Percentiles rank a stretch among this genome's conserved stretches.
phyloP scores from a whole-genome alignment of 2,888 invertebrate genomes.

The Caenorhabditis auriculariae region DNA sequence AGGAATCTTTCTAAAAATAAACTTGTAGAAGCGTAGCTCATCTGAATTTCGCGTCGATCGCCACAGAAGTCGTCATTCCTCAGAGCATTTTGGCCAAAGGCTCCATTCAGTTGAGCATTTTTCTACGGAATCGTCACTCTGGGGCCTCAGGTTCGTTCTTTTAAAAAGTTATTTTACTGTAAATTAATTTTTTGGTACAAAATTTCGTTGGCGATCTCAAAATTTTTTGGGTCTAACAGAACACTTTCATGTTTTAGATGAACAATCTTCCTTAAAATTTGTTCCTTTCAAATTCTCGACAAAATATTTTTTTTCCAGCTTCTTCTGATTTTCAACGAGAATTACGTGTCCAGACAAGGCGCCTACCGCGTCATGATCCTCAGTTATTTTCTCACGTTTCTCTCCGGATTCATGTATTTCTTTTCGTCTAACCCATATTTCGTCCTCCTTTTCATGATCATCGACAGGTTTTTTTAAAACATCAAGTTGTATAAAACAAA shows the following conservation, averaged over 20 bases:
- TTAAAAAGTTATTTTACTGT: neutral
- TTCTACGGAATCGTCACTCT: slow-evolving; percentile 60
- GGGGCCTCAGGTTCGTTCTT: slow-evolving; percentile 44
- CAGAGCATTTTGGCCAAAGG: slow-evolving; percentile 54
- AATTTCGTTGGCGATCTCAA: neutral
- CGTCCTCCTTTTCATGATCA: slow-evolving; percentile 58
- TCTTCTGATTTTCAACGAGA: slow-evolving; percentile 51
- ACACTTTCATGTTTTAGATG: neutral
- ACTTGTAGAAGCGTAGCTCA: slow-evolving; percentile 51
- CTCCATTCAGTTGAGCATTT: slow-evolving; percentile 43
- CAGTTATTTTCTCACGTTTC: slow-evolving; percentile 44
- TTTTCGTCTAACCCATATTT: slow-evolving; percentile 43
- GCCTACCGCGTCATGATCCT: slow-evolving; percentile 40
- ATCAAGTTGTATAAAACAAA: no score
- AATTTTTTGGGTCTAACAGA: neutral
- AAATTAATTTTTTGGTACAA: neutral
- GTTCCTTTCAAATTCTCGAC: neutral
- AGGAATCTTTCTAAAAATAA: no score
- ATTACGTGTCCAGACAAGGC: slow-evolving; percentile 38
- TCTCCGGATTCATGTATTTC: slow-evolving; percentile 43
- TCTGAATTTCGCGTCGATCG: slow-evolving; percentile 63
- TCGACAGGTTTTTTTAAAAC: slow-evolving; percentile 61
- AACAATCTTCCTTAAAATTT: neutral
- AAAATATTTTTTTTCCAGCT: slow-evolving; percentile 25
- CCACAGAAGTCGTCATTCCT: slow-evolving; percentile 59